Evolutionary conservation across 92 coral and sea anemone genomes (phyloP).

Genomic region (Chrysogorgia sp.): DNA sequence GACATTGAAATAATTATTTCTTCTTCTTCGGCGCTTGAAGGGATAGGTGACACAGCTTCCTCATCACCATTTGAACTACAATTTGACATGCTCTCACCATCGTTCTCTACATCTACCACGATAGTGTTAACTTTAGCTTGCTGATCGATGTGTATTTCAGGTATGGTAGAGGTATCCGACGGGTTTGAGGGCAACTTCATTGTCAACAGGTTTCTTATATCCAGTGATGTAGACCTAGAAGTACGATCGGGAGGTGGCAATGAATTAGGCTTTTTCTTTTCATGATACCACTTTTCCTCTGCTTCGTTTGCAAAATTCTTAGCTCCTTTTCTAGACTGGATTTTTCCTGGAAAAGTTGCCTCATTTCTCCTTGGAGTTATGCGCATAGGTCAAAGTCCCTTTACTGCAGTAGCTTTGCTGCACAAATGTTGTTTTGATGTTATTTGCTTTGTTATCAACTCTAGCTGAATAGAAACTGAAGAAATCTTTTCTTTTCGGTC

Average conservation of each 20-base stretch:
- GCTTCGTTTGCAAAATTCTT: conserved; percentile 36
- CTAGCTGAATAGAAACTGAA: conserved; percentile 48
- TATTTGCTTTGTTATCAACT: conserved; percentile 47
- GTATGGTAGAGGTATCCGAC: too few species aligned
- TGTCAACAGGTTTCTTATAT: not conserved
- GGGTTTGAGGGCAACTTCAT: not conserved
- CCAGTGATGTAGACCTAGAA: not conserved
- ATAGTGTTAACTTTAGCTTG: too few species aligned
- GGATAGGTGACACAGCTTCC: not conserved
- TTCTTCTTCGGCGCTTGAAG: not conserved
- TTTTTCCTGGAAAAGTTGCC: conserved; percentile 43
- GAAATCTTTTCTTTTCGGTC: conserved; percentile 52
- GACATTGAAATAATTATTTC: not conserved
- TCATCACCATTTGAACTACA: not conserved
- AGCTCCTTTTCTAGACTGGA: conserved; percentile 25
- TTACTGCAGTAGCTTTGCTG: conserved; percentile 42
- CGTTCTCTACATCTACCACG: too few species aligned
- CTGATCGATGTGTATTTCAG: too few species aligned
- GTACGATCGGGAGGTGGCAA: not conserved
- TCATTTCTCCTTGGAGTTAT: conserved; percentile 51
- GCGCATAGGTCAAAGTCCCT: conserved; percentile 48
- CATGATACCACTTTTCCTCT: conserved; percentile 49
- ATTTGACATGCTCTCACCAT: too few species aligned
- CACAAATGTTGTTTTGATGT: conserved; percentile 51
- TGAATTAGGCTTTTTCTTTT: conserved; percentile 6